These are phyloP conservation scores for Podilymbus podiceps DNA, from an alignment of 2,113 vertebrate genomes.

Conservation along the genomic window DNA sequence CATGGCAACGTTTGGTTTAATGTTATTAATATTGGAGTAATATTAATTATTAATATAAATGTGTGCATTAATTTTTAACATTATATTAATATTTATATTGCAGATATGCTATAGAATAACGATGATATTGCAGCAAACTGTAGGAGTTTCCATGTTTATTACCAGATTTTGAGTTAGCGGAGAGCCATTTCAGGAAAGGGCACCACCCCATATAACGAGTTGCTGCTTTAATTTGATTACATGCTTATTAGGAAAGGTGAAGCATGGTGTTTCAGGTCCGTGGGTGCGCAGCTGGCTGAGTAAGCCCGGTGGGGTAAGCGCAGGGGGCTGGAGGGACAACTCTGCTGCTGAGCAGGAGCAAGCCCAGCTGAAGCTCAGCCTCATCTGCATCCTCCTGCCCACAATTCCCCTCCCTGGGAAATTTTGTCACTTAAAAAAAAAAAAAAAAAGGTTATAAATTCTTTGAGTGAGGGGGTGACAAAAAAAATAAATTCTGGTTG, in stretches of 20 bases:
- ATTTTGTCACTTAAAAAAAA: neutral
- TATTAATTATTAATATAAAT: slow-evolving; percentile 30
- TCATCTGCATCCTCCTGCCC: neutral
- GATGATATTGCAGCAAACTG: neutral
- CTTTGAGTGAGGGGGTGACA: neutral
- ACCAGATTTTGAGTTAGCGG: neutral
- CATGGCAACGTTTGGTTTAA: neutral
- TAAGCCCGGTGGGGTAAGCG: neutral
- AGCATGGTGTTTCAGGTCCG: neutral
- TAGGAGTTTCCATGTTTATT: neutral
- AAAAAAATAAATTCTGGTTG: neutral
- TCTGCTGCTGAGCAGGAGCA: neutral
- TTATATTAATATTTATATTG: slow-evolving; percentile 46
- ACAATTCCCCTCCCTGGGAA: neutral
- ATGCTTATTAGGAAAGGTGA: neutral
- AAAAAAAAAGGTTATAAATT: neutral
- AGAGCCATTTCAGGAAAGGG: neutral
- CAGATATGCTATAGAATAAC: neutral
- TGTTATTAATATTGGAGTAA: slow-evolving; percentile 44
- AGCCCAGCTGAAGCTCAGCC: neutral
- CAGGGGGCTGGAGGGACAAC: neutral
- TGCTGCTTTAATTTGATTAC: neutral
- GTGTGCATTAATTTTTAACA: slow-evolving; percentile 17
- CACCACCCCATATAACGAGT: neutral
- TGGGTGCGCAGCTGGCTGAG: neutral